Conservation (phyloP, 2,888 invertebrate genomes). For the Drosophila ezoana region DNA sequence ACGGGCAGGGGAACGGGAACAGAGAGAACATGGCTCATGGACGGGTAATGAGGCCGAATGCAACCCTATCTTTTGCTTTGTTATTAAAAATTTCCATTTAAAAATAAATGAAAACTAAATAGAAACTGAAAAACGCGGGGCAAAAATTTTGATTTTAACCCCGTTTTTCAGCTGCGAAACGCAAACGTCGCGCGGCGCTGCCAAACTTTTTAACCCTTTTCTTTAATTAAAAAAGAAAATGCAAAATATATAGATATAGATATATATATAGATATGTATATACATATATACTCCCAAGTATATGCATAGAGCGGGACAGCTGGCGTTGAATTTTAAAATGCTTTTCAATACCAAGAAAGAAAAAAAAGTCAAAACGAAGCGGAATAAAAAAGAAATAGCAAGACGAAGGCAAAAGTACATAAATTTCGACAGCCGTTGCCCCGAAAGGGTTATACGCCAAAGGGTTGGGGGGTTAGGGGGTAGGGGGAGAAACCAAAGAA, state of each 20-base stretch:
- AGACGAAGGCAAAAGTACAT: constrained; percentile 70
- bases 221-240: constrained; percentile 76
- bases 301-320: constrained; percentile 57
- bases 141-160: constrained; percentile 76
- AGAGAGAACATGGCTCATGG: background rate
- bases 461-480: constrained; percentile 2
- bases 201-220: constrained; percentile 79
- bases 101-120: constrained; percentile 80
- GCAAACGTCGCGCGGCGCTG: constrained; percentile 22
- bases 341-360: constrained; percentile 61
- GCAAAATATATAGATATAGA: constrained; percentile 41
- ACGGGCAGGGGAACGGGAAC: background rate
- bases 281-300: background rate
- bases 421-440: constrained; percentile 72
- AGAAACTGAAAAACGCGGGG: constrained; percentile 58
- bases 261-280: constrained; percentile 8
- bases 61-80: constrained; percentile 68
- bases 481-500: constrained; percentile 71
- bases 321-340: constrained; percentile 77
- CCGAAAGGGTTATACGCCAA: constrained; percentile 46
- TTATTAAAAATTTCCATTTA: constrained; percentile 76
- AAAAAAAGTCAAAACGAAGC: constrained; percentile 9
- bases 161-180: constrained; percentile 47
- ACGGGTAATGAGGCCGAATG: constrained; percentile 42
- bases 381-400: constrained; percentile 40